phyloP scores from a whole-genome alignment of 2,888 invertebrate species.

The Malthinus flaveolus region DNA sequence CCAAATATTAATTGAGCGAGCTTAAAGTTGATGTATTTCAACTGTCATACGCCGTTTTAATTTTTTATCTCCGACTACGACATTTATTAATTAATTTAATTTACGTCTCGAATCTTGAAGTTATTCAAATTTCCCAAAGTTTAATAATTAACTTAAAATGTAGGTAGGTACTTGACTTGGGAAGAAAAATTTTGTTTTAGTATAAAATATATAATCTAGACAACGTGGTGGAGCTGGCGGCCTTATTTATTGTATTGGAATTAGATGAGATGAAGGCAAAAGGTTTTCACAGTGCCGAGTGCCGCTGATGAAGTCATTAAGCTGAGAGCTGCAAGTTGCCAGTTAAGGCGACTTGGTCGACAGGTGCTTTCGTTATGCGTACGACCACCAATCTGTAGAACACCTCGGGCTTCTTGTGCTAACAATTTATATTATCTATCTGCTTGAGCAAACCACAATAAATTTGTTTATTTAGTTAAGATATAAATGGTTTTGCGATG shows the following conservation, averaged over 20 bases:
- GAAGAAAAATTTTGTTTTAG: no score
- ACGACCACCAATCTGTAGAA: constrained; percentile 26
- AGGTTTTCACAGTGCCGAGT: constrained; percentile 15
- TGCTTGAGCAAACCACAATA: constrained; percentile 17
- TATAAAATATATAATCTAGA: not conserved
- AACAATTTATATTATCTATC: constrained; percentile 20
- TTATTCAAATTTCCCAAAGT: no score
- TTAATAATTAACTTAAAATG: no score
- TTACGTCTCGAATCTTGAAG: no score
- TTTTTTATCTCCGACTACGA: no score
- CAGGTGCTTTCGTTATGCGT: constrained; percentile 26
- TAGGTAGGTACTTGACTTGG: no score
- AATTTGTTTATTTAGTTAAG: not conserved
- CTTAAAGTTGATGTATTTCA: no score
- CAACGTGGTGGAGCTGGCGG: constrained; percentile 17
- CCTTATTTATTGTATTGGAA: constrained; percentile 28
- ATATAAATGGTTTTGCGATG: not conserved
- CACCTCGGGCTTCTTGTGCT: constrained; percentile 17
- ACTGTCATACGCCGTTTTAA: no score
- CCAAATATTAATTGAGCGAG: no score
- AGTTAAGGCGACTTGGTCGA: constrained; percentile 18
- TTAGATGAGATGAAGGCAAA: constrained; percentile 12
- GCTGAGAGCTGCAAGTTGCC: constrained; percentile 20
- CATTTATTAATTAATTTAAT: no score
- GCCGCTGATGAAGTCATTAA: constrained; percentile 30